Conservation (phyloP, 2,888 invertebrate genomes). For the Homarus gammarus region DNA sequence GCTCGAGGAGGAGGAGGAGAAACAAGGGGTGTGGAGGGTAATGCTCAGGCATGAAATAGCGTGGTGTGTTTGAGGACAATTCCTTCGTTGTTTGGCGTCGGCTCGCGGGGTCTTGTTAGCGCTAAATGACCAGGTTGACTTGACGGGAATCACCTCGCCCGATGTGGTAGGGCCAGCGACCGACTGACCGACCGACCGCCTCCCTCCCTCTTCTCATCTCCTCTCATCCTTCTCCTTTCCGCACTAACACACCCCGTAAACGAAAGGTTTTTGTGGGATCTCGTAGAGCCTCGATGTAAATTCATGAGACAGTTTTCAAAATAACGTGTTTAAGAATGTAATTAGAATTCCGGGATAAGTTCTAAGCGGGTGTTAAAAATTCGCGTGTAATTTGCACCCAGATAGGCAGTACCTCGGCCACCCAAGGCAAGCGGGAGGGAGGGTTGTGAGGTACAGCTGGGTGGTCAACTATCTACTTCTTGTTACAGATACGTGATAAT, state of each 20-base stretch:
- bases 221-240: not conserved
- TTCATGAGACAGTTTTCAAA: conserved; percentile 58
- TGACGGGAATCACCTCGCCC: not conserved
- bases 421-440: conserved; percentile 5
- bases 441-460: not conserved
- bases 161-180: not conserved
- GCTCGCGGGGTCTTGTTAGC: not conserved
- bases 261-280: not conserved
- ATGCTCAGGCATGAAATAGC: not conserved
- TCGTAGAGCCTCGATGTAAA: conserved; percentile 26
- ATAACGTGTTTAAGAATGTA: conserved; percentile 53
- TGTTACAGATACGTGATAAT: too few relatives aligned
- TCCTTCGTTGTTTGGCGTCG: conserved; percentile 18
- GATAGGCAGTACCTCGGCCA: conserved; percentile 49
- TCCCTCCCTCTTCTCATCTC: not conserved
- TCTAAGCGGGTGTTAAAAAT: conserved; percentile 55
- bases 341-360: conserved; percentile 52
- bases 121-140: conserved; percentile 17
- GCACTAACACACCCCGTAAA: not conserved
- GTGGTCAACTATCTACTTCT: not conserved
- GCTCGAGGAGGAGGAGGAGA: not conserved
- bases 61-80: conserved; percentile 1
- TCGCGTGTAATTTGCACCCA: conserved; percentile 60
- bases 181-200: not conserved
- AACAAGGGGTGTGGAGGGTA: not conserved